phyloP scores from a whole-genome alignment of 2,888 invertebrate genomes.

The Andrena camellia region DNA sequence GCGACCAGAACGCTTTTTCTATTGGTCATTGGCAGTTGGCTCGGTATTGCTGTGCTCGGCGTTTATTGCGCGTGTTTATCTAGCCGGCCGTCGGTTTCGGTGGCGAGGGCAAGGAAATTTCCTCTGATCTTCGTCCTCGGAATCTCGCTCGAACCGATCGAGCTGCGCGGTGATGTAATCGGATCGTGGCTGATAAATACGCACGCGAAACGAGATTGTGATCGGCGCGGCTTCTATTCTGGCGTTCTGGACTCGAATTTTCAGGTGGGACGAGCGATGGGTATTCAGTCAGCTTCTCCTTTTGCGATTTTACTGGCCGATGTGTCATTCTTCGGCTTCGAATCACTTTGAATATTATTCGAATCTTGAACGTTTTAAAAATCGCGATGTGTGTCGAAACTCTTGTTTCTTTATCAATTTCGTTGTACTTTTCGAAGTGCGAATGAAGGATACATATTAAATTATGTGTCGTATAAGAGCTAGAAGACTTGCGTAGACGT shows the following conservation, averaged over 20 bases:
- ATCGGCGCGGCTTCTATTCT: slow-evolving; percentile 36
- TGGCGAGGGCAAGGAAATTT: slow-evolving; percentile 24
- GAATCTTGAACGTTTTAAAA: too few species aligned
- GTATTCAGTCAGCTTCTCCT: too few species aligned
- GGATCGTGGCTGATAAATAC: slow-evolving; percentile 38
- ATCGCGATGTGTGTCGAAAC: too few species aligned
- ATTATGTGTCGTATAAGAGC: too few species aligned
- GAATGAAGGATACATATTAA: too few species aligned
- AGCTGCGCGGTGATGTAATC: slow-evolving; percentile 29
- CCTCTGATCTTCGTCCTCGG: slow-evolving; percentile 29
- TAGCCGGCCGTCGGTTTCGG: background rate
- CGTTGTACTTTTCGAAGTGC: too few species aligned
- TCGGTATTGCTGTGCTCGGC: background rate
- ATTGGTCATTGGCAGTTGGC: too few species aligned
- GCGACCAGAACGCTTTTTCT: background rate
- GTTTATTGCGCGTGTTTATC: background rate
- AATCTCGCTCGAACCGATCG: background rate
- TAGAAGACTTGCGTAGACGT: too few species aligned
- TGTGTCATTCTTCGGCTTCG: too few species aligned
- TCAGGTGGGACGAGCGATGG: background rate
- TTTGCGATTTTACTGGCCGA: too few species aligned
- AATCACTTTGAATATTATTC: too few species aligned
- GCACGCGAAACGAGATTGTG: slow-evolving; percentile 31
- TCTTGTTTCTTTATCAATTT: too few species aligned
- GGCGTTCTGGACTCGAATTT: slow-evolving; percentile 25